Percentiles rank a stretch among this genome's conserved stretches.
Evolutionary conservation across 2,113 vertebrate species (phyloP).

Genomic region (Pavo muticus): DNA sequence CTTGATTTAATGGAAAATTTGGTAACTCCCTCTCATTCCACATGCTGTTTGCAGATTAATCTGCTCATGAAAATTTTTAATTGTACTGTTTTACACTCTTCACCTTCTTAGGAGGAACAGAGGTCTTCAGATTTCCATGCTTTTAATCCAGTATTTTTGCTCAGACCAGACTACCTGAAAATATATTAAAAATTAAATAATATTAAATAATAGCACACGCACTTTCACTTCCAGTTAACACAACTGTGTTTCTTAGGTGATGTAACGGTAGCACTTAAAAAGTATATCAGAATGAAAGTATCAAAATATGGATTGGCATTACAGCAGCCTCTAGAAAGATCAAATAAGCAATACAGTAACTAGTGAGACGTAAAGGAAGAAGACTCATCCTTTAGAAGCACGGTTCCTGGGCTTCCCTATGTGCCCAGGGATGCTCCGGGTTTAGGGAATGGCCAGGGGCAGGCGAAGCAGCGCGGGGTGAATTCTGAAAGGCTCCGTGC

Average conservation of each 20-base stretch:
- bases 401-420: background rate
- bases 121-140: conserved; percentile 29
- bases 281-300: background rate
- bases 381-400: rapidly evolving
- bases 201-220: background rate
- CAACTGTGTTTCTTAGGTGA: background rate
- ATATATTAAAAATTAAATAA: background rate
- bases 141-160: background rate
- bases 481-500: background rate
- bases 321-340: background rate
- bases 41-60: background rate
- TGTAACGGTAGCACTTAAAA: background rate
- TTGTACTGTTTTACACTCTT: background rate
- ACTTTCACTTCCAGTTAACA: background rate
- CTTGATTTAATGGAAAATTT: background rate
- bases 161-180: conserved; percentile 34
- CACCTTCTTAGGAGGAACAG: conserved; percentile 27
- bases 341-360: background rate
- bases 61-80: background rate
- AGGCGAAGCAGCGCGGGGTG: rapidly evolving
- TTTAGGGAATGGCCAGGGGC: background rate
- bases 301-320: background rate
- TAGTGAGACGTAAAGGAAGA: background rate
- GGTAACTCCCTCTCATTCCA: background rate
- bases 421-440: rapidly evolving